These are phyloP conservation scores for Adoxophyes honmai DNA, from an alignment of 1,140 invertebrate genomes.

Conservation along the genomic window DNA sequence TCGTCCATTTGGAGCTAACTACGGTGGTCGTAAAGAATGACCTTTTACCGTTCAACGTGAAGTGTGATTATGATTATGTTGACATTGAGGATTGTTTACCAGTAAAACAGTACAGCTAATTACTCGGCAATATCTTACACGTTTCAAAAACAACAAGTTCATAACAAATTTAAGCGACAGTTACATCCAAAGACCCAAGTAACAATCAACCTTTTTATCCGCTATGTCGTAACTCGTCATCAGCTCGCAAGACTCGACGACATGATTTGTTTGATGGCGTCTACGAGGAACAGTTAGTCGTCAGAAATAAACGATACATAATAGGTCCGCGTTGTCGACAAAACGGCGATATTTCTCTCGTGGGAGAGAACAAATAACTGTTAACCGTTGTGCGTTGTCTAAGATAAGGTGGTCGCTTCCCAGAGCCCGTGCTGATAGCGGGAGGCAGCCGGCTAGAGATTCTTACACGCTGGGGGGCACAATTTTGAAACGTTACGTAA, in stretches of 20 bases:
- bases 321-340: constrained; percentile 14
- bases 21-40: constrained; percentile 7
- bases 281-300: constrained; percentile 1
- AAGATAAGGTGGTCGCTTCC: neutral
- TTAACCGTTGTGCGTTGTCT: constrained; percentile 19
- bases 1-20: neutral
- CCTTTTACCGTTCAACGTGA: neutral
- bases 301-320: constrained; percentile 18
- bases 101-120: neutral
- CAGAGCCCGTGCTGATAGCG: constrained; percentile 4
- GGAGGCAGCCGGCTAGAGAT: neutral
- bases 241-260: neutral
- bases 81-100: constrained; percentile 1
- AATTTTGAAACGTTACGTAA: constrained; percentile 7
- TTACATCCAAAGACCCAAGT: no score
- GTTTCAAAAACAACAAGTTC: no score
- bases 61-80: neutral
- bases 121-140: neutral
- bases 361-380: constrained; percentile 22
- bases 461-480: constrained; percentile 2
- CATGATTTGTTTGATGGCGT: no score
- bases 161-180: no score
- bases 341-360: constrained; percentile 15
- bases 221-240: no score
- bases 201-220: no score